These are phyloP conservation scores for Mionectes macconnelli DNA, from an alignment of 2,113 vertebrate species.

Conservation along the genomic window DNA sequence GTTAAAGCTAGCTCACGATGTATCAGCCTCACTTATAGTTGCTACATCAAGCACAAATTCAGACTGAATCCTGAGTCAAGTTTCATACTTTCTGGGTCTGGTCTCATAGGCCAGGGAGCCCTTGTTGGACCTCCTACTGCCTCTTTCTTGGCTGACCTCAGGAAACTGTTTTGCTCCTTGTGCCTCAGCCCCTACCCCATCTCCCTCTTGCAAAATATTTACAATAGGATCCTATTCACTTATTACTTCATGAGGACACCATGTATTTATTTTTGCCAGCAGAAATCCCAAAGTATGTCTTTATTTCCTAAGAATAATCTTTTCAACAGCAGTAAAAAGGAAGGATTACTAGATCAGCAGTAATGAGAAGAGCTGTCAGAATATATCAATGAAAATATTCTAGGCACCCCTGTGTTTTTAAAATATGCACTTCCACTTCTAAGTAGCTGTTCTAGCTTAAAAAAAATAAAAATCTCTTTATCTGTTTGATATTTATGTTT, in stretches of 20 bases:
- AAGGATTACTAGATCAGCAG: background rate
- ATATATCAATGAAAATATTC: background rate
- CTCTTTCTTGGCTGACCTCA: background rate
- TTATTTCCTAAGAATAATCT: constrained; percentile 11
- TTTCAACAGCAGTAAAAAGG: background rate
- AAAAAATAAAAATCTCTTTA: background rate
- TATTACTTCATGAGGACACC: constrained; percentile 6
- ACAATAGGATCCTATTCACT: constrained; percentile 4
- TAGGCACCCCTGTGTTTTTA: background rate
- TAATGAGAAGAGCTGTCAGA: background rate
- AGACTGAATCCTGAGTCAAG: background rate
- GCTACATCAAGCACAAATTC: background rate
- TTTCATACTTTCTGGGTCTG: background rate
- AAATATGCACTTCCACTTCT: background rate
- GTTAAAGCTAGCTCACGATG: background rate
- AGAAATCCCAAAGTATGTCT: constrained; percentile 24
- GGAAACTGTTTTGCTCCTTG: background rate
- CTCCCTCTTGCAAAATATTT: constrained; percentile 32
- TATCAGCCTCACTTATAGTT: background rate
- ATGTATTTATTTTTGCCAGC: constrained; percentile 31
- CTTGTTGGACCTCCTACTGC: background rate
- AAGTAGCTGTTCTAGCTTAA: background rate
- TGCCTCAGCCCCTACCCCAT: background rate
- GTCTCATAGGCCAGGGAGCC: background rate
- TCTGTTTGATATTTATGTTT: background rate